Conservation (phyloP, 1,140 invertebrate genomes). For the Bradysia coprophila region DNA sequence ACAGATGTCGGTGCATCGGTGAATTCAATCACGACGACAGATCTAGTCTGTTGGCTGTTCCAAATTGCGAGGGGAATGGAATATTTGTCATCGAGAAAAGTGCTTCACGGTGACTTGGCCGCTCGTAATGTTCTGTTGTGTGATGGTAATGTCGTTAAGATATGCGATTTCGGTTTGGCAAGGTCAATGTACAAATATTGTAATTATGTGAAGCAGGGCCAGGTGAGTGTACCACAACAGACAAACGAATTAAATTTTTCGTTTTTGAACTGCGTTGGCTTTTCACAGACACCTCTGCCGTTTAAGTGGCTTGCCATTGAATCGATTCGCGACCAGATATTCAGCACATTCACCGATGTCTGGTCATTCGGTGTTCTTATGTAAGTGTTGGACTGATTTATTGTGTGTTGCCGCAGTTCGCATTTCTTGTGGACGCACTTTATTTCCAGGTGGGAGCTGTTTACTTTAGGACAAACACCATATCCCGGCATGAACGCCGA, state of each 20-base stretch:
- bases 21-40: constrained; percentile 30
- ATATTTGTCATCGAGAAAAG: constrained; percentile 67
- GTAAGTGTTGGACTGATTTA: no score
- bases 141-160: constrained; percentile 70
- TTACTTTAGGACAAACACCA: constrained; percentile 71
- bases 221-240: constrained; percentile 36
- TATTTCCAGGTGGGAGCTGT: constrained; percentile 88
- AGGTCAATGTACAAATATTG: constrained; percentile 75
- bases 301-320: constrained; percentile 74
- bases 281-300: constrained; percentile 42
- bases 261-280: no score
- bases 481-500: constrained; percentile 66
- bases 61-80: constrained; percentile 88
- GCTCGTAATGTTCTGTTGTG: constrained; percentile 79
- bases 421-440: constrained; percentile 94
- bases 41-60: constrained; percentile 76
- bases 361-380: no score
- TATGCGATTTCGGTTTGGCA: constrained; percentile 85
- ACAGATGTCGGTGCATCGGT: no score
- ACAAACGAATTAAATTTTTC: no score
- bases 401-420: no score
- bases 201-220: constrained; percentile 83
- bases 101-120: constrained; percentile 79
- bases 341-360: constrained; percentile 76
- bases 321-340: constrained; percentile 57